Conservation (phyloP, 53 echinoderm and acorn worm species). For the Patiria pectinifera region DNA sequence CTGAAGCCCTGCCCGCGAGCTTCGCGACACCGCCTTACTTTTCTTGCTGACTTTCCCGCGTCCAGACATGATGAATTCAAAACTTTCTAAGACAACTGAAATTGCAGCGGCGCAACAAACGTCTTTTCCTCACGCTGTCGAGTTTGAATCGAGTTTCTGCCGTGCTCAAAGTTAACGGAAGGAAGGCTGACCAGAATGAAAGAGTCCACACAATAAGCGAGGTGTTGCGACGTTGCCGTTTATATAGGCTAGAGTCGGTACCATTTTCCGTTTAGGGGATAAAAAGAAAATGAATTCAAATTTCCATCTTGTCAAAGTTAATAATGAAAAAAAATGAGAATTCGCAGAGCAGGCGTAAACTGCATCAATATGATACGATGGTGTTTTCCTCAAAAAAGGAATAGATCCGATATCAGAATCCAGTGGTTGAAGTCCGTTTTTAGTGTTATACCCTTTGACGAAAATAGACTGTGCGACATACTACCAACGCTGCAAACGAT, state of each 20-base stretch:
- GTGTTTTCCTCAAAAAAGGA: too few species aligned
- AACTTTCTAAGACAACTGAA: neutral
- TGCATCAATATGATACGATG: too few species aligned
- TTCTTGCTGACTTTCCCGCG: constrained; percentile 75
- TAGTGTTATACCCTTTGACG: neutral
- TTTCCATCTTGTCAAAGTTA: neutral
- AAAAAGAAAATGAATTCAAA: neutral
- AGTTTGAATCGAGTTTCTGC: neutral
- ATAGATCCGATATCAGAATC: neutral
- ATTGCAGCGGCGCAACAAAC: neutral
- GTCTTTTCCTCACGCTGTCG: too few species aligned
- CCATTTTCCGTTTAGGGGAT: neutral
- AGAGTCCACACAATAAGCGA: neutral
- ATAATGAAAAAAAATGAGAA: too few species aligned
- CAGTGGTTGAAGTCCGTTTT: too few species aligned
- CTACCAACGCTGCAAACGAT: neutral
- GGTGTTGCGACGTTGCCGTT: neutral
- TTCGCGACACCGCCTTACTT: constrained; percentile 59
- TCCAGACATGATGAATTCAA: constrained; percentile 67
- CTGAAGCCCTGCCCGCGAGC: constrained; percentile 78
- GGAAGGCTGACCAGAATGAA: neutral
- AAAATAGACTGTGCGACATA: constrained; percentile 2
- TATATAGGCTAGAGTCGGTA: neutral
- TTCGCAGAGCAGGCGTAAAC: too few species aligned
- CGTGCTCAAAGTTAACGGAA: neutral